Percentiles rank a stretch among this genome's conserved stretches.
phyloP scores from a whole-genome alignment of 2,797 vertebrate genomes.

The Mus caroli region DNA sequence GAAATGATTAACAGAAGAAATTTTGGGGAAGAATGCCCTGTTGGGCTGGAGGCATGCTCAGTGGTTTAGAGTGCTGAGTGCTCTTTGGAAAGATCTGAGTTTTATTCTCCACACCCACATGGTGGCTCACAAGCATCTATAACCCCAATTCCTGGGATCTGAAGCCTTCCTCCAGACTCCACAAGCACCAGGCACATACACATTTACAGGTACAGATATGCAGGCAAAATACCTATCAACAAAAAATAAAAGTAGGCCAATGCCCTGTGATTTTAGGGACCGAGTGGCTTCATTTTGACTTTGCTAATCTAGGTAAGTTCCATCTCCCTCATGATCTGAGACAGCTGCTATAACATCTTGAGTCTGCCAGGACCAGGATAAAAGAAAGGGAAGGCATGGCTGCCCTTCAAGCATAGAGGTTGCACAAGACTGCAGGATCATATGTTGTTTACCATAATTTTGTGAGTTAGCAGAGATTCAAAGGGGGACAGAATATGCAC shows the following conservation, averaged over 20 bases:
- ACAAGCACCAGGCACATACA: background rate
- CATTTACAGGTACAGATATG: background rate
- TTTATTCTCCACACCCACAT: background rate
- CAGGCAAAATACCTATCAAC: background rate
- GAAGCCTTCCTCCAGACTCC: background rate
- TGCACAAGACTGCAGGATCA: background rate
- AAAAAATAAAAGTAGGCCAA: background rate
- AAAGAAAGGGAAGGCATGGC: background rate
- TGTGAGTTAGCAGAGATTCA: conserved; percentile 29
- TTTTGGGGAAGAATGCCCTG: background rate
- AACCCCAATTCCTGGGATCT: background rate
- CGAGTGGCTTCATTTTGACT: background rate
- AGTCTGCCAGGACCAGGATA: background rate
- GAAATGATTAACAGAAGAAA: background rate
- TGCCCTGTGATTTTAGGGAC: background rate
- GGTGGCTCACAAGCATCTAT: background rate
- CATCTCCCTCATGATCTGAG: background rate
- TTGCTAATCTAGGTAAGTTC: background rate
- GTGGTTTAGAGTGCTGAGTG: background rate
- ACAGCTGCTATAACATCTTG: background rate
- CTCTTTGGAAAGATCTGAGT: background rate
- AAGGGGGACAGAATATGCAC: background rate
- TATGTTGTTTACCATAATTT: conserved; percentile 23
- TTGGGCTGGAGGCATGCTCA: background rate
- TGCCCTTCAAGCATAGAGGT: background rate